Evolutionary conservation across 2,888 invertebrate species (phyloP), one percentile per base, ranked within the genome.

Genomic region (Brenthis ino): DNA sequence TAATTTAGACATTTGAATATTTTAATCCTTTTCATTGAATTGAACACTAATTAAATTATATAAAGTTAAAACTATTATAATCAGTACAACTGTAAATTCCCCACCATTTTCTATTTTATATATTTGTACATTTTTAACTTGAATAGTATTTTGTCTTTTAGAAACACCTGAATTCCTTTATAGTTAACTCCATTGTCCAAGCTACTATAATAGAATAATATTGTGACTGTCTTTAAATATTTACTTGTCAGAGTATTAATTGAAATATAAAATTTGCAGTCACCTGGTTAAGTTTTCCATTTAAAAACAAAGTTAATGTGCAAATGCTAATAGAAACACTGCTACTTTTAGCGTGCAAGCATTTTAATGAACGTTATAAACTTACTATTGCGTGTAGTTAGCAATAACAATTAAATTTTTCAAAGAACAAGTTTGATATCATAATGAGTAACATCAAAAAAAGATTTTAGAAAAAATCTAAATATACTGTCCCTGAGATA

Each of bases 261-360:
- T 47, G 20, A 58, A 48, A 47, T 48, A 58, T 58, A 58, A 57
- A 47, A 33, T 60, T 16, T 3, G 50, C n/a, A 28, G 28, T 60
- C n/a, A 16, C 33, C 28, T 50, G 28, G 33, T 50, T 60, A 28
- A 60, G 28, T 60, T 60, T 60, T 50, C n/a, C 12, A 60, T 60
- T 33, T 28, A 58, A 47, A 58, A 28, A 58, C 48, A 28, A 47
- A 48, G 48, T 50, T 28, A 28, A 12, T n/a, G 47, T 50, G 28
- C 50, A 50, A 60, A 60, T 50, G 12, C 24, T 60, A 24, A 12
- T 28, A 50, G 50, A 60, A 60, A n/a, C 50, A 24, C 48, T 16
- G 28, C n/a, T 16, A 60, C 60, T 33, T 58, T 60, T 33, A 33
- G 60, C 60, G 60, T 60, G 60, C 60, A 60, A 60, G 50, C 60